Evolutionary conservation across 2,113 vertebrate species (phyloP), one percentile per base, ranked within the genome.

Genomic region (Lophochroa leadbeateri): DNA sequence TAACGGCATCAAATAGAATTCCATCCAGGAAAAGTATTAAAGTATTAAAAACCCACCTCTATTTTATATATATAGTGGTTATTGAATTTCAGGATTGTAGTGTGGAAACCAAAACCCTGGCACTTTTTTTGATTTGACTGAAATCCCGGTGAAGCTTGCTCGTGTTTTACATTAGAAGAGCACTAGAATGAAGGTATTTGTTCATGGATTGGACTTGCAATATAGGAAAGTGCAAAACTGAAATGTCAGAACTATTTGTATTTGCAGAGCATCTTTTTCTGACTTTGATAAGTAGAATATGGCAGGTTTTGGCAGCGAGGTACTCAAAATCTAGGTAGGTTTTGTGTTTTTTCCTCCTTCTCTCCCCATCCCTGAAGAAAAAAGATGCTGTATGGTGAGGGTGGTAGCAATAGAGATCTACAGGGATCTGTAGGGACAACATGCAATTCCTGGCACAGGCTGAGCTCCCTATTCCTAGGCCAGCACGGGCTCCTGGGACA

Each of bases 1-100:
- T 95, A 96, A 79, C 74, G 50, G 88, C 83, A 95, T 92, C 94
- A 96, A 95, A 96, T 95, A 89, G 91, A 89, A 97, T 95, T 95
- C 86, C 96, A 91, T 92, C 92, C 92, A 94, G 91, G 69, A 88
- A 88, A 94, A 96, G 88, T 82, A 96, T 96, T 96, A 71, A 93
- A 93, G 57, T 58, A 58, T 58, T 58, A 58, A 90, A 31, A 43
- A 8, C 0, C 6, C 83, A 89, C 88, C 86, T 82, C 88, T n/a
- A n/a, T 58, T 58, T 58, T 58, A 58, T 58, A 58, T 58, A 58
- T 58, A 58, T 35, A 58, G 33, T 58, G 33, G 33, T 35, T 35
- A 58, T 35, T 58, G 57, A 58, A 61, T 94, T 96, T 92, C 84
- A 93, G 89, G 58, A n/a, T 46, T 76, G 25, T 19, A 57, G 84